Percentiles rank a stretch among this genome's conserved stretches.
Evolutionary conservation across 2,797 vertebrate genomes (phyloP).

Genomic region (Catostomus latipinnis): DNA sequence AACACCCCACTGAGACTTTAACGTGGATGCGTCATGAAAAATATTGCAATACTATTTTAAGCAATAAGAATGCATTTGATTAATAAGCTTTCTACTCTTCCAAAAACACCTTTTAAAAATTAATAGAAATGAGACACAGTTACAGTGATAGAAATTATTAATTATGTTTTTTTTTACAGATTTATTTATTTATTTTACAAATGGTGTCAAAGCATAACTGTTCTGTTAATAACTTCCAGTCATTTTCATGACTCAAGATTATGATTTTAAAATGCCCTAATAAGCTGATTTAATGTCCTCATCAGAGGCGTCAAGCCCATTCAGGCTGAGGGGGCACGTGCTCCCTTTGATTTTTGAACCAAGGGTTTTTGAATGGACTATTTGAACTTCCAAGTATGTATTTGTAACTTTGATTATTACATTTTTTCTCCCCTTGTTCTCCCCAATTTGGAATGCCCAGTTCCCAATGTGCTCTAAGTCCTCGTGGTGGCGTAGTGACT

Average conservation of each 20-base stretch:
- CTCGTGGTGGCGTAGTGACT: no score
- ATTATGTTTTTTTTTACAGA: neutral
- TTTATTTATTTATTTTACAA: neutral
- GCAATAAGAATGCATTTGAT: neutral
- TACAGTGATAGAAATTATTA: neutral
- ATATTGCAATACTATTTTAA: neutral
- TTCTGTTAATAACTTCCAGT: neutral
- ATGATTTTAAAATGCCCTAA: neutral
- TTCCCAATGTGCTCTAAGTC: no score
- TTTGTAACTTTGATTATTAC: no score
- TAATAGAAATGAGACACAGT: neutral
- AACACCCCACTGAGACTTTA: neutral
- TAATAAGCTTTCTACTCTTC: neutral
- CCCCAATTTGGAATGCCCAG: no score
- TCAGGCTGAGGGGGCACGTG: no score
- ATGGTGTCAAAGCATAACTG: neutral
- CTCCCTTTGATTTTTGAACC: no score
- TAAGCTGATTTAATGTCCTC: no score
- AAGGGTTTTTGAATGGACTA: no score
- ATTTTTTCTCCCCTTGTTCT: no score
- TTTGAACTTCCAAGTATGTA: no score
- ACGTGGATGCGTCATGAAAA: constrained; percentile 27
- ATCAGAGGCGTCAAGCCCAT: no score
- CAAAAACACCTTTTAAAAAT: neutral
- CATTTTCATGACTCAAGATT: neutral